Conservation (phyloP, 2,113 vertebrate genomes). For the Apodemus sylvaticus region DNA sequence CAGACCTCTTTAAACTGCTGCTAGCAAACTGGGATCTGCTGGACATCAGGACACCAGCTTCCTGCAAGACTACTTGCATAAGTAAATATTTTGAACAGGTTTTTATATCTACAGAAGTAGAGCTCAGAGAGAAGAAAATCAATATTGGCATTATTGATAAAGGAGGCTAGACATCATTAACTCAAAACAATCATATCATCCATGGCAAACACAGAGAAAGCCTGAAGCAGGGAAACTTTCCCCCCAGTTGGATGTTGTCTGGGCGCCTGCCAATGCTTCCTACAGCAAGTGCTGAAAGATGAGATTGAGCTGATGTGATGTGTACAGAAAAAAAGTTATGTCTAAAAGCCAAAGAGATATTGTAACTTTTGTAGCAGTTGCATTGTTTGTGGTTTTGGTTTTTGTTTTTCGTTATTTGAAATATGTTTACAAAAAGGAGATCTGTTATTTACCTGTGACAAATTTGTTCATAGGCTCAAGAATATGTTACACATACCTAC, state of each 20-base stretch:
- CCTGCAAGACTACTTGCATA: neutral
- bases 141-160: neutral
- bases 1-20: neutral
- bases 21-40: neutral
- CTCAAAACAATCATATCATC: neutral
- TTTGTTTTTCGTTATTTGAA: neutral
- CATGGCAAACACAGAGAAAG: neutral
- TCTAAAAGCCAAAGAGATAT: constrained; percentile 24
- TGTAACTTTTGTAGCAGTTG: neutral
- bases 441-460: neutral
- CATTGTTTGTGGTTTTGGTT: neutral
- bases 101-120: constrained; percentile 21
- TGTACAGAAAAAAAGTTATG: neutral
- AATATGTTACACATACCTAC: neutral
- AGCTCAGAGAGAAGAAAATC: constrained; percentile 9
- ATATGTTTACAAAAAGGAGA: neutral
- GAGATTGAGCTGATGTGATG: neutral
- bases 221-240: constrained; percentile 4
- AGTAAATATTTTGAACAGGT: constrained; percentile 9
- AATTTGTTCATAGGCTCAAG: neutral
- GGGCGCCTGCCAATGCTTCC: neutral
- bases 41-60: neutral
- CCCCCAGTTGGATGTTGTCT: neutral
- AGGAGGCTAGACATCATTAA: neutral
- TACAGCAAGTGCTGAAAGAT: neutral